Conservation (phyloP, 2,113 vertebrate genomes). For the Daubentonia madagascariensis region DNA sequence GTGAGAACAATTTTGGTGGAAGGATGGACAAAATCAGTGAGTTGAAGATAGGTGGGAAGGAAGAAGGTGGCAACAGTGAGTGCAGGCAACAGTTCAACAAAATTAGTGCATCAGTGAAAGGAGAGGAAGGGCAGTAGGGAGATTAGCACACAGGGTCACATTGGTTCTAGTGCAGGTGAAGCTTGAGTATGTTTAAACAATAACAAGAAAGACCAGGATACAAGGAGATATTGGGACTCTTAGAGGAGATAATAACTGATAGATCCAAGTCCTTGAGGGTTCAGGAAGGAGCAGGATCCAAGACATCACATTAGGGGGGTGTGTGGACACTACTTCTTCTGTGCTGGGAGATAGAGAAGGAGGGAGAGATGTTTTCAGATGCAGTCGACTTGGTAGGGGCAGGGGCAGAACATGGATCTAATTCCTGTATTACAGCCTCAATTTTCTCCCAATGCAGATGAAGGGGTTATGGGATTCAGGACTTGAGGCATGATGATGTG, state of each 20-base stretch:
- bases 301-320: background rate
- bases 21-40: background rate
- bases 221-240: background rate
- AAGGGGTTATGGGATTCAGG: background rate
- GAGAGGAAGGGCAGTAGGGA: background rate
- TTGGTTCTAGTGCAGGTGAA: background rate
- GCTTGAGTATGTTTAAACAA: background rate
- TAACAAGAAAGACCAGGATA: background rate
- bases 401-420: background rate
- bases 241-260: background rate
- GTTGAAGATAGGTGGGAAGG: background rate
- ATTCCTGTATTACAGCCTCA: background rate
- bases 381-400: background rate
- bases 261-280: background rate
- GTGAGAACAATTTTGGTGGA: background rate
- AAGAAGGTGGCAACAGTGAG: background rate
- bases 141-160: background rate
- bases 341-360: background rate
- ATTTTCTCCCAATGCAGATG: background rate
- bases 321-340: background rate
- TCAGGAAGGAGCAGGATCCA: background rate
- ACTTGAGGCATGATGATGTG: background rate
- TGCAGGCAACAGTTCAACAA: background rate
- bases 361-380: background rate
- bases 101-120: background rate